Evolutionary conservation across 2,797 vertebrate genomes (phyloP), one percentile per base, ranked within the genome.

Genomic region (Notoglanidium macrostoma): DNA sequence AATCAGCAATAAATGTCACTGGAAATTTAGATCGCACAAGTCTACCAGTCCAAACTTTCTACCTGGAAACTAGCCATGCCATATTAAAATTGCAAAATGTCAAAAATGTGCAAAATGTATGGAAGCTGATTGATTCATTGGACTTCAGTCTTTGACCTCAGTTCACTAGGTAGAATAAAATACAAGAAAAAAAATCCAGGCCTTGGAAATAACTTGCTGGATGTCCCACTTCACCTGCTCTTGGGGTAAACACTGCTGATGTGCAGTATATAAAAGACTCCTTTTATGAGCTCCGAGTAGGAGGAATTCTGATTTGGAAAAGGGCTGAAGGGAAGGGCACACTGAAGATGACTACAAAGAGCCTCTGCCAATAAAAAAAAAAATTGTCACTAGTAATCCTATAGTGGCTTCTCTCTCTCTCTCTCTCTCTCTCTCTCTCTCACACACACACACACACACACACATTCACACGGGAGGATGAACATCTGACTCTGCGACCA

Each of bases 301-400:
- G 44, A 87, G 80, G 72, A 90, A 87, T 90, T 89, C 88, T 88
- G 81, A 84, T 90, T 88, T 87, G 85, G 83, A 89, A 90, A 89
- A 73, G 85, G 87, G 83, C 88, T 87, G 74, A 89, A 87, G 87
- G 76, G 83, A 89, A 89, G 51, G 84, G 78, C 49, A 59, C 35
- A 35, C 51, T 85, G 84, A 88, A 74, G 32, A 89, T 74, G 89
- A 86, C 89, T 89, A 90, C 84, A 85, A 83, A 88, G 83, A 85
- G 73, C 49, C n/a, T 86, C 79, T 65, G 44, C 85, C 79, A 81
- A 74, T 85, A 84, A 76, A 90, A 80, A 63, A 81, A 77, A 89
- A 77, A 77, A 77, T 54, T 59, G 57, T 86, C 84, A 88, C 83
- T 86, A 87, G 87, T 88, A 88, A 89, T 89, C 86, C 88, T 87